phyloP scores from a whole-genome alignment of 1,140 invertebrate genomes.

The Stenopsyche tienmushanensis region DNA sequence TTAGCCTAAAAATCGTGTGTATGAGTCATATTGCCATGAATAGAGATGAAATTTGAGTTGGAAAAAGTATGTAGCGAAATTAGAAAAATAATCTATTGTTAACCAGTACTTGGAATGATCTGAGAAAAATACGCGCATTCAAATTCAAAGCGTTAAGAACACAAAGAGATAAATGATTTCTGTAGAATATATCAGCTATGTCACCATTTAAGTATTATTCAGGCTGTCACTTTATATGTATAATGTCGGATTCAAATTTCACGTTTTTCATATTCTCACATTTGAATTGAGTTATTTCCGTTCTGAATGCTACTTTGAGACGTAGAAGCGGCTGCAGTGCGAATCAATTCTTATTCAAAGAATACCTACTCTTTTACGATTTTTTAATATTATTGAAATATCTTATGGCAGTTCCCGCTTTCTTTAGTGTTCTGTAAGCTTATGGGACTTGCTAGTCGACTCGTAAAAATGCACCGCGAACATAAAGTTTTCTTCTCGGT shows the following conservation, averaged over 20 bases:
- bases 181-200: too few relatives aligned
- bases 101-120: too few relatives aligned
- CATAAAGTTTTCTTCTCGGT: constrained; percentile 21
- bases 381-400: neutral
- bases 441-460: neutral
- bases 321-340: neutral
- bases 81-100: too few relatives aligned
- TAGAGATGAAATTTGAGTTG: too few relatives aligned
- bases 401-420: neutral
- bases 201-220: too few relatives aligned
- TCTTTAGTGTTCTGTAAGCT: constrained; percentile 20
- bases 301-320: neutral
- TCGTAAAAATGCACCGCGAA: constrained; percentile 21
- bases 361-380: neutral
- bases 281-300: neutral
- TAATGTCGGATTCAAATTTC: neutral
- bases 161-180: too few relatives aligned
- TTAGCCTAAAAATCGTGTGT: too few relatives aligned
- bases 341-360: neutral
- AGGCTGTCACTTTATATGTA: too few relatives aligned
- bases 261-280: neutral
- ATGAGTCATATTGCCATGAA: too few relatives aligned
- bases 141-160: too few relatives aligned
- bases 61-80: too few relatives aligned
- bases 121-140: too few relatives aligned